Conservation (phyloP, 2,797 vertebrate species). For the Danio tinwini region DNA sequence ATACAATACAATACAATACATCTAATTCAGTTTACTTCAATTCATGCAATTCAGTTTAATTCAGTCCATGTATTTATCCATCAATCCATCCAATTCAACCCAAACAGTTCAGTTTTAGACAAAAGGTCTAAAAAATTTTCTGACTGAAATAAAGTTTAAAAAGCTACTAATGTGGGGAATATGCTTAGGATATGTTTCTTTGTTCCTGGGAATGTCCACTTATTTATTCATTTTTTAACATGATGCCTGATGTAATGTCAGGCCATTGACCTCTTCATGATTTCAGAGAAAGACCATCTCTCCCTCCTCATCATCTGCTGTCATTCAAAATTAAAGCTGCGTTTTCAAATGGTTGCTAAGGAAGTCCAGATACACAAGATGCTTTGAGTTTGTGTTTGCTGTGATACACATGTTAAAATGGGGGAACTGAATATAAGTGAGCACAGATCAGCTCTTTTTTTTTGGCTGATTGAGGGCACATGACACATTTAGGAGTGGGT, state of each 20-base stretch:
- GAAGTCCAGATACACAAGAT: slow-evolving; percentile 19
- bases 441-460: neutral
- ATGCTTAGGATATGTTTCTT: neutral
- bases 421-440: slow-evolving; percentile 5
- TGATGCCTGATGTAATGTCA: neutral
- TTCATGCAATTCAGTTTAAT: too few relatives aligned
- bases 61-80: too few relatives aligned
- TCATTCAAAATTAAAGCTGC: neutral
- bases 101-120: too few relatives aligned
- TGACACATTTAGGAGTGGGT: slow-evolving; percentile 12
- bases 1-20: too few relatives aligned
- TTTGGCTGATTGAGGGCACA: slow-evolving; percentile 22
- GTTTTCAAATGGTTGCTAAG: slow-evolving; percentile 21
- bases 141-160: neutral
- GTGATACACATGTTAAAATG: slow-evolving; percentile 2
- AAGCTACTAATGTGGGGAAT: neutral
- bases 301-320: slow-evolving; percentile 3
- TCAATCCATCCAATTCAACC: too few relatives aligned
- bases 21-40: too few relatives aligned
- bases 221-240: neutral
- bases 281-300: neutral
- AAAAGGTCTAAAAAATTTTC: too few relatives aligned
- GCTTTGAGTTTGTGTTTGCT: neutral
- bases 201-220: neutral
- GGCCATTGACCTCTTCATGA: neutral